Percentiles rank a stretch among this genome's conserved stretches.
Evolutionary conservation across 2,888 invertebrate species (phyloP).

Genomic region (Gibbula magus): DNA sequence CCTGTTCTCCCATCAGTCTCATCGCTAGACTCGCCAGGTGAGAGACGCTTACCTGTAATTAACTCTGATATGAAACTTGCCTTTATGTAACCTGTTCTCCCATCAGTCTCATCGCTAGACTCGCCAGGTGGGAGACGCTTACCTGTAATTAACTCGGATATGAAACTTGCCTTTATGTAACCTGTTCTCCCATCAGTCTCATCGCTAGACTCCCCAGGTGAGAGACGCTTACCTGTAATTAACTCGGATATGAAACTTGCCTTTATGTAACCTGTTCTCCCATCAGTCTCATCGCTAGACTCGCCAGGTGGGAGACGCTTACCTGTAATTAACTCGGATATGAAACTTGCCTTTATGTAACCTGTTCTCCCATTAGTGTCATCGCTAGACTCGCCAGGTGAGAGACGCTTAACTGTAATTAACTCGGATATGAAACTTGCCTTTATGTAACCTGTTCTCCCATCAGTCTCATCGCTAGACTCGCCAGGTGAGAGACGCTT

Average conservation of each 20-base stretch:
- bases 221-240: no score
- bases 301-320: not conserved
- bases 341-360: no score
- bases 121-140: not conserved
- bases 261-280: no score
- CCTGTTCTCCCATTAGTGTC: not conserved
- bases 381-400: not conserved
- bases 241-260: no score
- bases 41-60: conserved; percentile 25
- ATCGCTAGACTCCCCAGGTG: not conserved
- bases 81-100: not conserved
- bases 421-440: no score
- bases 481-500: conserved; percentile 79
- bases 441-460: no score
- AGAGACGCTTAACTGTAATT: no score
- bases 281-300: not conserved
- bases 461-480: not conserved
- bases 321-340: no score
- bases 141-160: no score
- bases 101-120: not conserved
- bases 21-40: conserved; percentile 81
- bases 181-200: not conserved
- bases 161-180: no score
- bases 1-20: conserved; percentile 83
- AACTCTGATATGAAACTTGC: no score